Evolutionary conservation across 2,888 invertebrate species (phyloP).

Genomic region (Drosophila histrio): DNA sequence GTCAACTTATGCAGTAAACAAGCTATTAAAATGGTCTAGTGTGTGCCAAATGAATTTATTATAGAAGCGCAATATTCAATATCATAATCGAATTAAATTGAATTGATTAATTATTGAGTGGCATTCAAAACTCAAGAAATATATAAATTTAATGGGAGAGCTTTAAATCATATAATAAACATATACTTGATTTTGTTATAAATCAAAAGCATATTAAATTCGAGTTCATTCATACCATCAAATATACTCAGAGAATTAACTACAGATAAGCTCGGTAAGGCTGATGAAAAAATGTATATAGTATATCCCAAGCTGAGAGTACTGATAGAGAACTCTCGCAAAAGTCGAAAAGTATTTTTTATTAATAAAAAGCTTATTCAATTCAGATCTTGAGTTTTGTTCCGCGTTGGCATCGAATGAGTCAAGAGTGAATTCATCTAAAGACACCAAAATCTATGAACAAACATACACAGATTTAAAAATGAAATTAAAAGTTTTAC

Average conservation of each 20-base stretch:
- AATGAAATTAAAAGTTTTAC: background rate
- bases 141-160: too few relatives aligned
- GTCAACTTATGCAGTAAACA: background rate
- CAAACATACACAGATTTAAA: background rate
- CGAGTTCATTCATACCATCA: background rate
- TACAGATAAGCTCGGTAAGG: background rate
- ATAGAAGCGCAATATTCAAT: background rate
- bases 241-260: background rate
- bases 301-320: background rate
- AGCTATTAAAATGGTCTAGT: conserved; percentile 1
- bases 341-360: background rate
- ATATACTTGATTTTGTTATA: background rate
- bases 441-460: background rate
- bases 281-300: background rate
- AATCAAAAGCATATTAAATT: background rate
- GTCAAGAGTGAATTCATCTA: background rate
- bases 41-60: background rate
- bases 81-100: background rate
- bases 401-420: background rate
- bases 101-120: background rate
- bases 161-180: background rate
- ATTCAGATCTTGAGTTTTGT: background rate
- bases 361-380: background rate
- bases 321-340: background rate
- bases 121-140: too few relatives aligned